These are phyloP conservation scores for Zophobas morio DNA, from an alignment of 1,140 invertebrate species.

Conservation along the genomic window DNA sequence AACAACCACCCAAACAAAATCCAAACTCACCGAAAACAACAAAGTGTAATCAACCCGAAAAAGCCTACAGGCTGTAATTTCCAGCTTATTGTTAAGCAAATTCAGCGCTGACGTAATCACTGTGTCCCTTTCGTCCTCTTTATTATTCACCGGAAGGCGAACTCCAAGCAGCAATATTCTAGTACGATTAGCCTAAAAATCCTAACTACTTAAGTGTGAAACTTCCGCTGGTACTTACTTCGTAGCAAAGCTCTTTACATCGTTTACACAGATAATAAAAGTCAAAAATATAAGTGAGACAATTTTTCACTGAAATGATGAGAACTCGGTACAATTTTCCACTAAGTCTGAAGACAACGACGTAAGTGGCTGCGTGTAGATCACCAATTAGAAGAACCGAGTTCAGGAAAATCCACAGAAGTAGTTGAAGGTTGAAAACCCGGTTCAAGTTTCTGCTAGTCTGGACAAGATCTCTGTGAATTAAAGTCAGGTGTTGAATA, in stretches of 20 bases:
- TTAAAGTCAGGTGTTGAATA: no score
- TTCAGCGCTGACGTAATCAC: conserved; percentile 18
- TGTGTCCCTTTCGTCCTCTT: no score
- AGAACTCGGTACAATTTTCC: neutral
- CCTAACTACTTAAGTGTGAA: neutral
- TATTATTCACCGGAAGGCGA: no score
- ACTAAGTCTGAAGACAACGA: conserved; percentile 14
- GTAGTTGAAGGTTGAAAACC: conserved; percentile 19
- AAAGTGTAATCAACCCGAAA: conserved; percentile 47
- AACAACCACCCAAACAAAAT: neutral
- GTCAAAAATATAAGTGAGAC: conserved; percentile 1
- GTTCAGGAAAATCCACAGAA: conserved; percentile 5
- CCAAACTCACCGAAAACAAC: conserved; percentile 39
- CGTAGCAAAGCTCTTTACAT: neutral
- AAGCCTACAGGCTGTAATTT: conserved; percentile 41
- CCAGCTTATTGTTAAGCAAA: conserved; percentile 32
- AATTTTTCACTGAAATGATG: neutral
- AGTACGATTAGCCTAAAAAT: conserved; percentile 36
- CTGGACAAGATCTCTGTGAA: conserved; percentile 12
- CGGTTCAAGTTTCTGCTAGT: conserved; percentile 19
- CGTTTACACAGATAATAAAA: neutral
- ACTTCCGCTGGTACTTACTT: neutral
- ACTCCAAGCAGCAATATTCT: neutral
- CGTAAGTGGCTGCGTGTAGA: conserved; percentile 12
- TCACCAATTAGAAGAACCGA: conserved; percentile 31